Percentiles rank a stretch among this genome's conserved stretches.
Evolutionary conservation across 1,140 invertebrate genomes (phyloP).

Genomic region (Scylla paramamosain): DNA sequence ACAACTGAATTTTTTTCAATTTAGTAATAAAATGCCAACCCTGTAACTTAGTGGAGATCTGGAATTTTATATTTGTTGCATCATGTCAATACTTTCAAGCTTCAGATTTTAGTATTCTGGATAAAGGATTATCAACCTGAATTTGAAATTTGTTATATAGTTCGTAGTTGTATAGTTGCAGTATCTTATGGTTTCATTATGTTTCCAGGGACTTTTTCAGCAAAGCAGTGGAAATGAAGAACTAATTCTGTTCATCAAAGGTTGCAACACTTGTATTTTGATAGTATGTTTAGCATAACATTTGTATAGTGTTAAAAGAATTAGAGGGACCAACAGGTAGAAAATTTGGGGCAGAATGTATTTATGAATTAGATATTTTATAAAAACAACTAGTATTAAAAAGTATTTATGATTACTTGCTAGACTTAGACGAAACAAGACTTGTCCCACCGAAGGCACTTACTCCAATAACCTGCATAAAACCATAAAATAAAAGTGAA

Average conservation of each 20-base stretch:
- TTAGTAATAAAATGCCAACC: too few relatives aligned
- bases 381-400: not conserved
- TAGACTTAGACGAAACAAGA: too few relatives aligned
- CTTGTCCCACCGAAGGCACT: too few relatives aligned
- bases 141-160: too few relatives aligned
- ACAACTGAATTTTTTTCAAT: too few relatives aligned
- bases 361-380: not conserved
- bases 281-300: not conserved
- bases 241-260: not conserved
- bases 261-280: too few relatives aligned
- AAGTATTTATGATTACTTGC: not conserved
- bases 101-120: too few relatives aligned
- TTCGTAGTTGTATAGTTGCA: not conserved
- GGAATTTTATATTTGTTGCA: too few relatives aligned
- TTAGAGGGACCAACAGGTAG: not conserved
- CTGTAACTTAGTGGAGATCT: too few relatives aligned
- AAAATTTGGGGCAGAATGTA: not conserved
- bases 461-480: not conserved
- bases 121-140: too few relatives aligned
- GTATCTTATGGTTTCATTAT: not conserved
- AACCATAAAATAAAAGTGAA: not conserved
- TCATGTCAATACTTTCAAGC: too few relatives aligned
- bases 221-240: conserved; percentile 5
- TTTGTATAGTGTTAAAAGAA: not conserved
- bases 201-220: not conserved